Evolutionary conservation across 2,113 vertebrate genomes (phyloP), one percentile per base, ranked within the genome.

Genomic region (Typhlomys cinereus): DNA sequence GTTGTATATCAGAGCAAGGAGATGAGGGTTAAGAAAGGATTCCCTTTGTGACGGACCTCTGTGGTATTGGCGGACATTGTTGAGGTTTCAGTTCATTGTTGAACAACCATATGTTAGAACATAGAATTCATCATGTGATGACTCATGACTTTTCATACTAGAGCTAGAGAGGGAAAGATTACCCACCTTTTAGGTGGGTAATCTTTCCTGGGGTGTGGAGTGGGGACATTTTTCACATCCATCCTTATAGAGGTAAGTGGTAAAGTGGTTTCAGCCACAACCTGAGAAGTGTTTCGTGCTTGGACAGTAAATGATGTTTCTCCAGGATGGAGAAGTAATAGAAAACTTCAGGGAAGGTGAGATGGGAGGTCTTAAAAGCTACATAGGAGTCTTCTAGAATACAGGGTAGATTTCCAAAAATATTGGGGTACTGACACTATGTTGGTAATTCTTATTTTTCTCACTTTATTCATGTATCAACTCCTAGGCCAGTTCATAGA

Each of bases 381-480:
- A 41, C 29, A n/a, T 3, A 1, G 48, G 31, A 27, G n/a, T n/a
- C n/a, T n/a, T n/a, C n/a, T n/a, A n/a, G n/a, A n/a, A n/a, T n/a
- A n/a, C n/a, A n/a, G n/a, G n/a, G n/a, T n/a, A n/a, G n/a, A n/a
- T n/a, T n/a, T n/a, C n/a, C n/a, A n/a, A n/a, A n/a, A n/a, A n/a
- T n/a, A n/a, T n/a, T n/a, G n/a, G n/a, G n/a, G n/a, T n/a, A n/a
- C n/a, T n/a, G n/a, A n/a, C n/a, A n/a, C n/a, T n/a, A n/a, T n/a
- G n/a, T 69, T 39, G 36, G 39, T 75, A 17, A 9, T 83, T 79
- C 70, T 82, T 17, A 31, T 82, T 89, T 91, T 92, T 85, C 44
- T 88, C 15, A 62, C 23, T 39, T 59, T 57, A 7, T 7, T 44
- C 83, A 57, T 71, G 52, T 39, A 0, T 76, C 18, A 29, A 85